Evolutionary conservation across 2,797 vertebrate genomes (phyloP), one percentile per base, ranked within the genome.

Genomic region (Luscinia luscinia): DNA sequence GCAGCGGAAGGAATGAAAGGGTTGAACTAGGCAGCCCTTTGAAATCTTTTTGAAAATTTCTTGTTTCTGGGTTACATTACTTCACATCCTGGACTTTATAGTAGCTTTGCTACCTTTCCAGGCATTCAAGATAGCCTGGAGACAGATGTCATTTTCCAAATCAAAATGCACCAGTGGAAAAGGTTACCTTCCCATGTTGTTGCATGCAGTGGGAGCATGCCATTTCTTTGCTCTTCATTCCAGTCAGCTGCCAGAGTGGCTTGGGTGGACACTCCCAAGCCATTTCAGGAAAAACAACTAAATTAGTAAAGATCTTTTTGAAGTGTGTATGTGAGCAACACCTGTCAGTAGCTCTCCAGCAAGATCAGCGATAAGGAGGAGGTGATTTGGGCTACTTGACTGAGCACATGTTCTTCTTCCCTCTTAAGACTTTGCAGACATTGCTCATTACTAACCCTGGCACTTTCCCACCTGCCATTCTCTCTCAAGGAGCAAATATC

Each of bases 171-270:
- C 9, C 43, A 58, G 15, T 19, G 27, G 68, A 64, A 85, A 85
- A 51, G 0, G 22, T 74, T 66, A 57, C 38, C 5, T 51, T 18
- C 4, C 30, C 8, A 12, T 2, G 0, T 36, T 1, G 0, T 15
- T 73, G 8, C 21, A 27, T 22, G 43, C 41, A 46, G 28, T 13
- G 15, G 36, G 30, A 87, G 3, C 24, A 5, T 10, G 20, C 4
- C 1, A n/a, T 57, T 69, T 85, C 21, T 72, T 87, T 61, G 20
- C 45, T 74, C 46, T 64, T 58, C 6, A 9, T 70, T 77, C 18
- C 66, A 68, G 23, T 23, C 43, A 78, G 16, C 22, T 85, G 34
- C 24, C 9, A 55, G 41, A 78, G 12, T n/a, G 14, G 8, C 8
- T 67, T 72, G 78, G 18, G 45, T 30, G 34, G 30, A 26, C 48